Base-by-base conservation (phyloP, 2,888 invertebrate species). In the Sesia bembeciformis region DNA sequence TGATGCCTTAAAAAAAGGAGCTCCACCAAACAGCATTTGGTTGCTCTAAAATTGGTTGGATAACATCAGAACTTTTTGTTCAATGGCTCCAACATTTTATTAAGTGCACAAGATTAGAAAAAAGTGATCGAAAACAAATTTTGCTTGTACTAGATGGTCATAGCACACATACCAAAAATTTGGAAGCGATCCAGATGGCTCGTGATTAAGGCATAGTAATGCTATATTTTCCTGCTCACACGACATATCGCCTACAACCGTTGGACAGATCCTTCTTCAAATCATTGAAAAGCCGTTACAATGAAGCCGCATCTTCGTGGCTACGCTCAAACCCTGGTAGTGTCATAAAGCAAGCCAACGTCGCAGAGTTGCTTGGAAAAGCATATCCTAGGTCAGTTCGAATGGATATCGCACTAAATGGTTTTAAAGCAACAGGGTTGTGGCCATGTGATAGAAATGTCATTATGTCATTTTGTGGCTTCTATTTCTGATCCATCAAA, bases 1-100 rank as follows among this genome's bases (percentile, higher is more conserved):
- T n/a, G n/a, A n/a, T n/a, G n/a, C n/a, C n/a, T n/a, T n/a, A n/a
- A n/a, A n/a, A n/a, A n/a, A n/a, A n/a, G n/a, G n/a, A n/a, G n/a
- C n/a, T n/a, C 58, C 58, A 57, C 60, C 62, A 40, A 53, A 54
- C 23, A 59, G 52, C 52, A 57, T 63, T 57, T 54, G 54, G 52
- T 52, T 62, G 56, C 59, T 62, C 60, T 39, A 57, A 60, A 55
- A 64, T 54, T 53, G 62, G 62, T 52, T 63, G 62, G 60, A 64
- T 62, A 54, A 56, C 58, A 40, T 58, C 57, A 42, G 56, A 57
- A n/a, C n/a, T n/a, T n/a, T n/a, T n/a, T n/a, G n/a, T n/a, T n/a
- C n/a, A n/a, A n/a, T n/a, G n/a, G n/a, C n/a, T n/a, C n/a, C n/a
- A n/a, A n/a, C n/a, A n/a, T n/a, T n/a, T n/a, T n/a, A n/a, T n/a